Evolutionary conservation across 2,888 invertebrate genomes (phyloP), one percentile per base, ranked within the genome.

Genomic region (Hydropsyche betteni): DNA sequence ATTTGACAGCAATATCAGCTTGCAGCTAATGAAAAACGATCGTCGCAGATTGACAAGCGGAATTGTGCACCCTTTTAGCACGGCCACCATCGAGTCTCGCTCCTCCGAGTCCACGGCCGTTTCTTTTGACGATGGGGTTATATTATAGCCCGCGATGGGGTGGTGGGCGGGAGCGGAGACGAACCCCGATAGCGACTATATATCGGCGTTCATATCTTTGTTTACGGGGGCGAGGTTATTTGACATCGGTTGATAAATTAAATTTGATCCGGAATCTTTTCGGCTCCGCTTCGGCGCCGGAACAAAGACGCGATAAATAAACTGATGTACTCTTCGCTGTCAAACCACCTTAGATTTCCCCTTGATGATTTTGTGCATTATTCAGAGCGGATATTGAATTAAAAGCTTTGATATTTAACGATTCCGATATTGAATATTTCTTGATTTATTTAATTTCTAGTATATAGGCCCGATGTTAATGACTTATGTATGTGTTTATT

Each of bases 191-290:
- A 64, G 12, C 34, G 52, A 69, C 74, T 74, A 76, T 78, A 76
- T 78, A 78, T 78, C 81, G 80, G 80, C 80, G 79, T 80, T 80
- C 78, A 79, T 76, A 77, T 76, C 79, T 80, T 80, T 79, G 80
- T 53, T 64, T 64, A 64, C 64, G 36, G 64, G 72, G 68, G 74
- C 75, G 74, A 77, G 72, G 76, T 78, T 77, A 78, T 80, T 80
- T 80, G 80, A 80, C 79, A 78, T 79, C 74, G 76, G 74, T 77
- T 80, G 80, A 79, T 77, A 79, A 78, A 80, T 80, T 79, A 78
- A 79, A 77, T 79, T 80, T 79, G 79, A 79, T 75, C 75, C 78
- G 76, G 69, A 64, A 64, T 64, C 64, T 64, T 64, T 64, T 64
- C 69, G 69, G 14, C 51, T 51, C 69, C 51, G 5, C 33, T 33